Base-by-base conservation (phyloP, 2,797 vertebrate species). In the Pangasius krempfi region DNA sequence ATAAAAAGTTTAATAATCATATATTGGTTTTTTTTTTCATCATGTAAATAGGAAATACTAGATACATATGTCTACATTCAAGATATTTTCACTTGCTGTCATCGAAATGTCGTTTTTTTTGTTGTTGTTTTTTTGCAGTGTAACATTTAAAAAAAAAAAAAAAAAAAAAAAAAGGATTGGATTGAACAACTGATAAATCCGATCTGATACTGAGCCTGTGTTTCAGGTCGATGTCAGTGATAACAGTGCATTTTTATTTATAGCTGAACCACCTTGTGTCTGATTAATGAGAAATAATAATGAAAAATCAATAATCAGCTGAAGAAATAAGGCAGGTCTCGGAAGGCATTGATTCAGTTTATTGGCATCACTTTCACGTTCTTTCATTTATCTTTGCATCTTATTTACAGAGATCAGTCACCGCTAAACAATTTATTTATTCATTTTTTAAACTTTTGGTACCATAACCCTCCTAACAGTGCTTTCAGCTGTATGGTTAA, bases 311-410 rank as follows among this genome's bases (percentile, higher is more conserved):
- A 37, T 33, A 83, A 16, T 18, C 33, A 58, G 76, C 20, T 30
- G 4, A 85, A 80, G 27, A 84, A 73, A 64, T 40, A 33, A 75
- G 68, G 56, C 73, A 58, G 30, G 44, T 27, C 2, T 44, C 73
- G 22, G 47, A 90, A 88, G 85, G 88, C 86, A 81, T 58, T 87
- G 47, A 44, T 73, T 89, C 70, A 52, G 70, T 90, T 90, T 88
- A 90, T 88, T 91, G 84, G 82, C 82, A 13, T 82, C 30, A 58
- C 50, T 27, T 79, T 84, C n/a, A 12, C 3, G 33, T 81, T 60
- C 9, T 79, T 30, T 33, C 14, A 30, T 9, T 54, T 54, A 54
- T 30, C 22, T 75, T 27, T 47, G 13, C 25, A 16, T 78, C n/a
- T 72, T 40, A 56, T 56, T 80, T 56, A 80, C 78, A 80, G 52